Conservation (phyloP, 2,888 invertebrate genomes). For the Ornithoptera alexandrae region DNA sequence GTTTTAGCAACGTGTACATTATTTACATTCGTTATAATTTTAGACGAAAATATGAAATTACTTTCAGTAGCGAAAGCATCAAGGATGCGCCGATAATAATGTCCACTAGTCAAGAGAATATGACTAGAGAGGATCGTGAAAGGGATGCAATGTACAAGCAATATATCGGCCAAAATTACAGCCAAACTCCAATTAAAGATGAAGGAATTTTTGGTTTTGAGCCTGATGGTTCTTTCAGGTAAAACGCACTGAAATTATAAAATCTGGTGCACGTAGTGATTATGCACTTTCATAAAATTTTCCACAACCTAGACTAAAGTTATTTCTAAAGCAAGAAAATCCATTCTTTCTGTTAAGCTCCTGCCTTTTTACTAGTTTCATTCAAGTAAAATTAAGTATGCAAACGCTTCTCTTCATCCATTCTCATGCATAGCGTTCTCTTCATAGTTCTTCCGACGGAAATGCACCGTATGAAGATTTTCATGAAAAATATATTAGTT, state of each 20-base stretch:
- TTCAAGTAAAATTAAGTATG: slow-evolving; percentile 31
- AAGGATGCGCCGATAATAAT: slow-evolving; percentile 75
- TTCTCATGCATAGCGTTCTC: slow-evolving; percentile 69
- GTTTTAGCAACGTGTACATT: background rate
- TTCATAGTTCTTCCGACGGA: slow-evolving; percentile 79
- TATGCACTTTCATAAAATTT: slow-evolving; percentile 20
- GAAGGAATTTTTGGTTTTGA: slow-evolving; percentile 80
- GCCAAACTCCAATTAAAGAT: slow-evolving; percentile 79
- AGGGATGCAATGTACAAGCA: slow-evolving; percentile 68
- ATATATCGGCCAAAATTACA: slow-evolving; percentile 73
- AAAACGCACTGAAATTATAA: slow-evolving; percentile 30
- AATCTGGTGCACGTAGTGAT: slow-evolving; percentile 14
- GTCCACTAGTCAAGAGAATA: slow-evolving; percentile 83
- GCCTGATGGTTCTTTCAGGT: slow-evolving; percentile 77
- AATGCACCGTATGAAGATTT: slow-evolving; percentile 85
- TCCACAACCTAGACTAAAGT: slow-evolving; percentile 10
- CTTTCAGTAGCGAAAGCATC: slow-evolving; percentile 68
- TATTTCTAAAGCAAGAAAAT: slow-evolving; percentile 8
- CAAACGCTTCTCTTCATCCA: slow-evolving; percentile 56
- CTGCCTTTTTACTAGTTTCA: slow-evolving; percentile 34
- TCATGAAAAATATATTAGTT: slow-evolving; percentile 88
- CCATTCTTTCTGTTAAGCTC: slow-evolving; percentile 30
- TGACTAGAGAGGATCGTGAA: slow-evolving; percentile 74
- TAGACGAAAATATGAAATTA: slow-evolving; percentile 73
- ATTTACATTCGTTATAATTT: slow-evolving; percentile 30